Conservation (phyloP, 1,140 invertebrate genomes). For the Drosophila mojavensis region DNA sequence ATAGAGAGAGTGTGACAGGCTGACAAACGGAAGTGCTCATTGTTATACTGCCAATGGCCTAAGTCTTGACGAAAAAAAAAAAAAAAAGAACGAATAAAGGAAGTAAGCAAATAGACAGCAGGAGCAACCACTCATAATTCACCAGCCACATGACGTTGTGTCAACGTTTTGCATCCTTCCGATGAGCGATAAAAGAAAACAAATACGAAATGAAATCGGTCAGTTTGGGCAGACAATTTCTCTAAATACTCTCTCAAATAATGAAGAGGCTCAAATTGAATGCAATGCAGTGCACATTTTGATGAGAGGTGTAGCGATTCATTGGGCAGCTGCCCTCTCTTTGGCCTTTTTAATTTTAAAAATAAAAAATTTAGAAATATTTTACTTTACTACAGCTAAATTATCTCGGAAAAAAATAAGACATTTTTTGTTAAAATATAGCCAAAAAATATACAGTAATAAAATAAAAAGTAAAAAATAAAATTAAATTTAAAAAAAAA, state of each 20-base stretch:
- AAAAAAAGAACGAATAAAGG: not conserved
- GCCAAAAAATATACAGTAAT: no score
- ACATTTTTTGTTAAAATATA: no score
- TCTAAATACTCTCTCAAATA: not conserved
- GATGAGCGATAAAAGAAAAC: slow-evolving; percentile 38
- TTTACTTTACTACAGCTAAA: no score
- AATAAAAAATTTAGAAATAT: no score
- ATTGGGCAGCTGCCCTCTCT: no score
- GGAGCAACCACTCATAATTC: slow-evolving; percentile 64
- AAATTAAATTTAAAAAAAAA: no score
- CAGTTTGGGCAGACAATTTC: not conserved
- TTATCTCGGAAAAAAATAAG: no score
- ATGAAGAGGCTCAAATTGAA: not conserved
- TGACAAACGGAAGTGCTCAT: slow-evolving; percentile 67
- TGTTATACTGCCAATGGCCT: slow-evolving; percentile 70
- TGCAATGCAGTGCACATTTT: no score
- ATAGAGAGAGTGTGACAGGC: slow-evolving; percentile 2
- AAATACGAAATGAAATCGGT: slow-evolving; percentile 12
- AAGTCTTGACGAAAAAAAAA: slow-evolving; percentile 32
- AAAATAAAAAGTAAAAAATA: no score
- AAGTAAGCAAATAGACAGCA: not conserved
- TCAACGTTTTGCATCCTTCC: slow-evolving; percentile 73
- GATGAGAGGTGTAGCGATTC: no score
- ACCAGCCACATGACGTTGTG: slow-evolving; percentile 67
- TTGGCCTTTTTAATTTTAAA: no score